Conservation (phyloP, 2,113 vertebrate genomes). For the Hippoglossus stenolepis region DNA sequence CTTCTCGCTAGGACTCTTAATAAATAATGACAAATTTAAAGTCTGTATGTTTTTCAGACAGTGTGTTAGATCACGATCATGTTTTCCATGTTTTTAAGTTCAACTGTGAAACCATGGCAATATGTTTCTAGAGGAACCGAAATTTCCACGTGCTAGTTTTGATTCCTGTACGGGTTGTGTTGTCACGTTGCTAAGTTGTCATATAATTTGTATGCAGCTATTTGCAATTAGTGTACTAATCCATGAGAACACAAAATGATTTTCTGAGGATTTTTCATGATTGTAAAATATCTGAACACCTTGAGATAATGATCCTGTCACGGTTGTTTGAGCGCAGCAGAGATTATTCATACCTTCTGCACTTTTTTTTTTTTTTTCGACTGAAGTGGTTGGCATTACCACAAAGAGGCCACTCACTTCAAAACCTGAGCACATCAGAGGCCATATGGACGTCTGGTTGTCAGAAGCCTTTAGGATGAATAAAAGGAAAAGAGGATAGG, state of each 20-base stretch:
- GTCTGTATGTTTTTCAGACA: too few species aligned
- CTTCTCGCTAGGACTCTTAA: too few species aligned
- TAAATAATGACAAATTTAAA: too few species aligned
- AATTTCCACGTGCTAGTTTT: conserved; percentile 30
- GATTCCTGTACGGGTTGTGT: conserved; percentile 18
- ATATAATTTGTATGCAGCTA: too few species aligned
- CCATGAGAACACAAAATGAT: too few species aligned
- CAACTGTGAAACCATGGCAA: conserved; percentile 31
- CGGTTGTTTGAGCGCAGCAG: not conserved
- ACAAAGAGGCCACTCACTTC: too few species aligned
- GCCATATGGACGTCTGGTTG: too few species aligned
- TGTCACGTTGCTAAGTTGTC: not conserved
- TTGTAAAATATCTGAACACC: not conserved
- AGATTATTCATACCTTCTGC: not conserved
- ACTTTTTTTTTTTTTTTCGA: not conserved
- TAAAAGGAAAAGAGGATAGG: not conserved
- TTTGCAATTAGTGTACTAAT: too few species aligned
- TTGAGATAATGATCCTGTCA: not conserved
- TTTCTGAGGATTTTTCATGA: too few species aligned
- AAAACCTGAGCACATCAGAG: too few species aligned
- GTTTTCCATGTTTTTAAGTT: not conserved
- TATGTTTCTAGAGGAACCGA: conserved; percentile 43
- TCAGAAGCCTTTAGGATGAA: not conserved
- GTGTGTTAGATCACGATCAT: not conserved
- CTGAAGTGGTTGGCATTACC: not conserved